A percentile compares a stretch with the other conserved stretches of the same genome.
These are phyloP conservation scores for Sturnira hondurensis DNA, from an alignment of 2,113 vertebrate genomes.

Conservation along the genomic window DNA sequence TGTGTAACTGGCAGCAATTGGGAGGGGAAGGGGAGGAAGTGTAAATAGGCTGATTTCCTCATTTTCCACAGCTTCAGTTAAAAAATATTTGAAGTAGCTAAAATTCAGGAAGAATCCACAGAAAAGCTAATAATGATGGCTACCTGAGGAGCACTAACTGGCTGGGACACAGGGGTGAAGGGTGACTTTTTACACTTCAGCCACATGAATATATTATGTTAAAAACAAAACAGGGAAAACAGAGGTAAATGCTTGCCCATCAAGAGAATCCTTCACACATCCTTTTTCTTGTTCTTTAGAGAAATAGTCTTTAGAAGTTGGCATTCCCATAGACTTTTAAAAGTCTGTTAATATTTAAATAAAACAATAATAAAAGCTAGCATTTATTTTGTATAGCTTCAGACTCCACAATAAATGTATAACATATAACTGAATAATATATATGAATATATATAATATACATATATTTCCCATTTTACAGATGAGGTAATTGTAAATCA, in stretches of 20 bases:
- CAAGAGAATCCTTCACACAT: neutral
- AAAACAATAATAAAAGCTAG: neutral
- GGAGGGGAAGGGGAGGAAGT: neutral
- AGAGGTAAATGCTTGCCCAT: neutral
- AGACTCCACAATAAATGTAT: neutral
- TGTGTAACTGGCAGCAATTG: neutral
- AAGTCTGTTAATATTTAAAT: neutral
- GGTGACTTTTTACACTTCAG: neutral
- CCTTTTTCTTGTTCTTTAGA: neutral
- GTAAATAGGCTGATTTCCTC: neutral
- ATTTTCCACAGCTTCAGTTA: neutral
- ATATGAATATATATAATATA: too few species aligned
- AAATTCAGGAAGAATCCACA: neutral
- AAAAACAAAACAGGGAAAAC: neutral
- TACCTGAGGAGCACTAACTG: neutral
- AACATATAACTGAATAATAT: neutral
- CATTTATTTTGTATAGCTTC: neutral
- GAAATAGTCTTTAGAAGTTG: neutral
- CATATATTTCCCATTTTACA: neutral
- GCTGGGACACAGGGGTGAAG: too few species aligned
- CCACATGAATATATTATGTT: neutral
- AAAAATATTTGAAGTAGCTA: neutral
- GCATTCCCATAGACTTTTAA: neutral
- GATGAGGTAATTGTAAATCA: neutral
- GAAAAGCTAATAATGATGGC: neutral